Conservation (phyloP, 2,113 vertebrate species). For the Pelecanus crispus region DNA sequence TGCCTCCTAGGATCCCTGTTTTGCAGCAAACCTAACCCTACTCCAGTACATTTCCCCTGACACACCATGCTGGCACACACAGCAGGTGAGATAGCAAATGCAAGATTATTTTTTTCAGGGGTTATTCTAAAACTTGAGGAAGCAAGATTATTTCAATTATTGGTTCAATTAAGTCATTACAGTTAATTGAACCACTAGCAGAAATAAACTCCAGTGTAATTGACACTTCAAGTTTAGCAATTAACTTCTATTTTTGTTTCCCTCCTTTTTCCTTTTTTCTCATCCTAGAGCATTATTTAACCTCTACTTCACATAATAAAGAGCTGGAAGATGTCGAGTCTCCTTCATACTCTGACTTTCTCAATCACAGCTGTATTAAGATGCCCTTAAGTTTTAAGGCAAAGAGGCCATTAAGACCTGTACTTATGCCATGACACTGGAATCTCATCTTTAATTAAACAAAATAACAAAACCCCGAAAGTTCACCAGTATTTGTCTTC, state of each 20-base stretch:
- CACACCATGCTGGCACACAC: not conserved
- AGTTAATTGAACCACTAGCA: conserved; percentile 46
- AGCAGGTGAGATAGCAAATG: not conserved
- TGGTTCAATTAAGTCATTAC: conserved; percentile 53
- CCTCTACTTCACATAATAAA: not conserved
- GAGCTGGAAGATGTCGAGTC: not conserved
- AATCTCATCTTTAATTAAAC: not conserved
- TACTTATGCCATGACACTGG: not conserved
- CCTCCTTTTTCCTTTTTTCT: not conserved
- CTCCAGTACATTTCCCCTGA: not conserved
- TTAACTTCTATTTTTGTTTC: conserved; percentile 48
- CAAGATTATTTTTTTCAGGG: not conserved
- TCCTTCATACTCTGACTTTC: not conserved
- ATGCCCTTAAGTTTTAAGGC: not conserved
- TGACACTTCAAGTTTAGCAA: conserved; percentile 6
- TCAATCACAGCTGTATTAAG: not conserved
- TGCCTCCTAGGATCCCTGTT: not conserved
- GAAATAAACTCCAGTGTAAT: conserved; percentile 45
- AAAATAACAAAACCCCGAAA: not conserved
- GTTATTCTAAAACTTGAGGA: conserved; percentile 43
- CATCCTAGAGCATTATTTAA: not conserved
- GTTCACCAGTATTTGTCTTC: not conserved
- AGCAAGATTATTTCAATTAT: conserved; percentile 42
- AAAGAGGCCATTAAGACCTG: not conserved
- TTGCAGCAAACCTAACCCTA: not conserved